Percentiles rank a stretch among this genome's conserved stretches.
phyloP scores from a whole-genome alignment of 2,888 invertebrate genomes.

The Cyclophora albipunctata region DNA sequence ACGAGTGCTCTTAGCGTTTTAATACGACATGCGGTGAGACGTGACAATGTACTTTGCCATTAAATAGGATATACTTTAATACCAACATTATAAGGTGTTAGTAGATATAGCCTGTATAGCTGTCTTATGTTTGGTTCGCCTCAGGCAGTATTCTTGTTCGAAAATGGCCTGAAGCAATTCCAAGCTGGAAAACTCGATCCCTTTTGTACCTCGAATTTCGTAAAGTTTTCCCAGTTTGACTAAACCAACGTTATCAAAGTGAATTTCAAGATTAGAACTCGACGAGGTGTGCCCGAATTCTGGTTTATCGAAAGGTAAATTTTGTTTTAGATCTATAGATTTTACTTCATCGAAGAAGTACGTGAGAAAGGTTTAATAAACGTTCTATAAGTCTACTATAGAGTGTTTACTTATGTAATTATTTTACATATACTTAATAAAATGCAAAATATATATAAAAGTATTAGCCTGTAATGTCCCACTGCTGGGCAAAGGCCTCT shows the following conservation, averaged over 20 bases:
- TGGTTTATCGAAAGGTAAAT: too few relatives aligned
- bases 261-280: not conserved
- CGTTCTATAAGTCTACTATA: too few relatives aligned
- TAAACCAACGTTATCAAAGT: not conserved
- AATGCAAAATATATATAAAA: too few relatives aligned
- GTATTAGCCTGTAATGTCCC: too few relatives aligned
- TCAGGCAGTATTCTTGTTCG: not conserved
- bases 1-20: constrained; percentile 15
- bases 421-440: too few relatives aligned
- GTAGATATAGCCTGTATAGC: too few relatives aligned
- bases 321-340: too few relatives aligned
- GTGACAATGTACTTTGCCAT: constrained; percentile 4
- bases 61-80: not conserved
- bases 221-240: not conserved
- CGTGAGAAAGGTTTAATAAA: too few relatives aligned
- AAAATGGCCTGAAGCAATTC: constrained; percentile 1
- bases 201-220: not conserved
- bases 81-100: too few relatives aligned
- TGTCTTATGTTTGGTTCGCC: too few relatives aligned
- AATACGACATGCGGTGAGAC: constrained; percentile 11
- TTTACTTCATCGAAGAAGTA: not conserved
- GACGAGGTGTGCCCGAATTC: not conserved
- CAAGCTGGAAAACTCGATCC: not conserved
- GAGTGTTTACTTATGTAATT: too few relatives aligned
- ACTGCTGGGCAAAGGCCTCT: too few relatives aligned